Conservation (phyloP, 2,113 vertebrate species). For the Syngnathus scovelli region DNA sequence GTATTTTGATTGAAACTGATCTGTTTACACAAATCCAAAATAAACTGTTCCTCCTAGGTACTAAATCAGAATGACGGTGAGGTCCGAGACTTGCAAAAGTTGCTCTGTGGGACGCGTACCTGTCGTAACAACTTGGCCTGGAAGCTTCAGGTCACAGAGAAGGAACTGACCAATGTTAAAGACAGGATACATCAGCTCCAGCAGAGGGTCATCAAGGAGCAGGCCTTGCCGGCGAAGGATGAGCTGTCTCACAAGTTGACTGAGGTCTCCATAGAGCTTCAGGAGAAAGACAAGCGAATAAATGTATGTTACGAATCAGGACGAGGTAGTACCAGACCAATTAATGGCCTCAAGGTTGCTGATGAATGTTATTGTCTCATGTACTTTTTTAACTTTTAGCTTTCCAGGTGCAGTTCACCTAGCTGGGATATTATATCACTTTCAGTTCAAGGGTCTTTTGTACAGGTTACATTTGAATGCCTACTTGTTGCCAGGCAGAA, state of each 20-base stretch:
- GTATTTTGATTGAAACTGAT: not conserved
- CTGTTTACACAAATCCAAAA: not conserved
- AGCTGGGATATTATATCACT: not conserved
- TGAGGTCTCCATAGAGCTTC: slow-evolving; percentile 39
- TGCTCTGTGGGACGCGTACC: slow-evolving; percentile 34
- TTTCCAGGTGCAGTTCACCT: not conserved
- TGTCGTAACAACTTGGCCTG: slow-evolving; percentile 52
- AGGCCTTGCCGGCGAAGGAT: slow-evolving; percentile 64
- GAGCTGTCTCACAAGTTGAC: slow-evolving; percentile 62
- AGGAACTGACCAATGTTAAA: slow-evolving; percentile 54
- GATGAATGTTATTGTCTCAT: not conserved
- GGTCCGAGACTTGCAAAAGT: slow-evolving; percentile 33
- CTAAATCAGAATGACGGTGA: slow-evolving; percentile 56
- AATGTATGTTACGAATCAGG: slow-evolving; percentile 50
- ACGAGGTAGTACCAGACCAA: no score
- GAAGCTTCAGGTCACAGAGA: slow-evolving; percentile 45
- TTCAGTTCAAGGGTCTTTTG: not conserved
- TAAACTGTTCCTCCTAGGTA: slow-evolving; percentile 35
- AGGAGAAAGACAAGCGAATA: slow-evolving; percentile 65
- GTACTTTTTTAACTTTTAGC: not conserved
- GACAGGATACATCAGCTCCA: slow-evolving; percentile 52
- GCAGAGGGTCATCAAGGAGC: slow-evolving; percentile 60
- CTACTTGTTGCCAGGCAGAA: not conserved
- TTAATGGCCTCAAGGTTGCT: not conserved
- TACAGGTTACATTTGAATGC: not conserved